Percentiles rank a stretch among this genome's conserved stretches.
These are phyloP conservation scores for Oxycera nigricornis DNA, from an alignment of 2,888 invertebrate genomes.

Conservation along the genomic window DNA sequence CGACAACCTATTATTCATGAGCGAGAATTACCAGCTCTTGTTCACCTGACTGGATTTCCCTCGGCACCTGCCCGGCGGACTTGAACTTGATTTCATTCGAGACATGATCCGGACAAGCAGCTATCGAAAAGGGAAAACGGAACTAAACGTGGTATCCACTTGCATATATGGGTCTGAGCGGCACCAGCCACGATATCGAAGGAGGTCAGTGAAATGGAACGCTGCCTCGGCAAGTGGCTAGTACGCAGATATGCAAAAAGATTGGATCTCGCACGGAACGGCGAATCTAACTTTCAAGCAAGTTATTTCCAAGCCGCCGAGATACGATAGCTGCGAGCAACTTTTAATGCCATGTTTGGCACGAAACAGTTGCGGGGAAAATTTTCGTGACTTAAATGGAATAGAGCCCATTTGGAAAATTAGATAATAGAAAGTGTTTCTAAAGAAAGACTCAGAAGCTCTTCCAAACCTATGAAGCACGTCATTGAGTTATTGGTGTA, in stretches of 20 bases:
- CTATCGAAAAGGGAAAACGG: conserved; percentile 29
- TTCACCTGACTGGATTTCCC: conserved; percentile 28
- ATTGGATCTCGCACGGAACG: too few relatives aligned
- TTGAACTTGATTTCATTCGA: conserved; percentile 26
- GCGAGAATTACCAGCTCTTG: conserved; percentile 18
- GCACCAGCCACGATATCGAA: background rate
- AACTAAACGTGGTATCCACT: background rate
- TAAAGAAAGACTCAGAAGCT: too few relatives aligned
- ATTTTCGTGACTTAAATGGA: too few relatives aligned
- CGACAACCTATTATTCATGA: conserved; percentile 15
- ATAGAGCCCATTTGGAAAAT: too few relatives aligned
- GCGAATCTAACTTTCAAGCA: too few relatives aligned
- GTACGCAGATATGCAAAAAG: conserved; percentile 12
- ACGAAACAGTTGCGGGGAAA: too few relatives aligned
- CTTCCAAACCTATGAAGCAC: too few relatives aligned
- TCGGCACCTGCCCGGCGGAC: background rate
- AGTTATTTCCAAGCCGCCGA: too few relatives aligned
- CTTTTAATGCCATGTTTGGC: too few relatives aligned
- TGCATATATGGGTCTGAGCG: background rate
- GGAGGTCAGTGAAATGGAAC: conserved; percentile 35
- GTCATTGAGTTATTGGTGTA: too few relatives aligned
- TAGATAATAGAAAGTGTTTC: too few relatives aligned
- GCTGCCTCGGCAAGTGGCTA: background rate
- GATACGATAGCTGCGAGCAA: too few relatives aligned
- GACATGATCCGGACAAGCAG: background rate